A percentile compares a stretch with the other conserved stretches of the same genome.
These are phyloP conservation scores for Sinocyclocheilus rhinocerous DNA, from an alignment of 2,113 vertebrate genomes.

Conservation along the genomic window DNA sequence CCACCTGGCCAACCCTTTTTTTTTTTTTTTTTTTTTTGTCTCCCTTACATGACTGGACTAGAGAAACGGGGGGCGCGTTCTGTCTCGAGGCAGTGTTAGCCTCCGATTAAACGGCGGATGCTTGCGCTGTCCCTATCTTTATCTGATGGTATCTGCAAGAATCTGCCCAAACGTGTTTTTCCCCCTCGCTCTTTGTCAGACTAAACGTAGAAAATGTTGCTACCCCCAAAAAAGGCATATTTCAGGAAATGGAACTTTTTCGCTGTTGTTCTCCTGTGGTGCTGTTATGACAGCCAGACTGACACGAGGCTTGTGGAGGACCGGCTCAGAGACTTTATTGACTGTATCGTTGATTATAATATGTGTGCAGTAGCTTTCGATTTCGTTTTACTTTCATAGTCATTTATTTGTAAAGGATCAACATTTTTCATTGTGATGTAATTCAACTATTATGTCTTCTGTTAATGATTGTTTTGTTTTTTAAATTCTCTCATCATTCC, in stretches of 20 bases:
- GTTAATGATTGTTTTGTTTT: conserved; percentile 58
- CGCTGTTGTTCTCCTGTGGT: conserved; percentile 64
- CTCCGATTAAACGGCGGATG: conserved; percentile 37
- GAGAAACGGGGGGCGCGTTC: conserved; percentile 4
- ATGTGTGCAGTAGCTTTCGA: conserved; percentile 75
- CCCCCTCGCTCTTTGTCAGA: conserved; percentile 32
- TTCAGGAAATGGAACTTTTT: conserved; percentile 68
- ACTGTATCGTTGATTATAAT: conserved; percentile 66
- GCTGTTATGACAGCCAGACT: conserved; percentile 48
- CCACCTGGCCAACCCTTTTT: conserved; percentile 15
- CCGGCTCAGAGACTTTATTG: conserved; percentile 51
- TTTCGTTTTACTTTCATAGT: conserved; percentile 67
- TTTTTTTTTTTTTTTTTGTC: neutral
- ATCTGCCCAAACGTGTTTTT: conserved; percentile 42
- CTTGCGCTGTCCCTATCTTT: conserved; percentile 22
- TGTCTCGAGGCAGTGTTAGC: conserved; percentile 46
- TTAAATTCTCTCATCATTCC: conserved; percentile 73
- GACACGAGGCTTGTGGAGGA: conserved; percentile 35
- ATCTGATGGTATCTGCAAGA: conserved; percentile 46
- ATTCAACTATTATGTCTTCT: conserved; percentile 68
- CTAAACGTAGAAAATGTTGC: conserved; percentile 39
- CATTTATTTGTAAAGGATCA: conserved; percentile 70
- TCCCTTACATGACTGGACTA: conserved; percentile 40
- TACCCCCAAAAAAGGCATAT: conserved; percentile 56
- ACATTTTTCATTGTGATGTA: conserved; percentile 67